A percentile compares a stretch with the other conserved stretches of the same genome.
Evolutionary conservation across 2,888 invertebrate genomes (phyloP).

Genomic region (Apeira syringaria): DNA sequence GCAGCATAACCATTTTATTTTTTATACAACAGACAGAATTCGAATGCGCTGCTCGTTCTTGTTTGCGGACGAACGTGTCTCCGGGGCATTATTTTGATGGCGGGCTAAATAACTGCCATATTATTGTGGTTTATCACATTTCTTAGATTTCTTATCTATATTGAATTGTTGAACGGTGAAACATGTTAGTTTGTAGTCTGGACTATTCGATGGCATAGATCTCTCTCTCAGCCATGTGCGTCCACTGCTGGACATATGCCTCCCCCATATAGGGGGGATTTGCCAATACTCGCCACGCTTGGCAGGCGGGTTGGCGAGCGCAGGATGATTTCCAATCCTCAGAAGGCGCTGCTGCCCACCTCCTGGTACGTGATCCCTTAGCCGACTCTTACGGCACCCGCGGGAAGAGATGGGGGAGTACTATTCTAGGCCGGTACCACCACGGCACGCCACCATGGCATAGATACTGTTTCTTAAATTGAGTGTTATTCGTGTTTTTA

Average conservation of each 20-base stretch:
- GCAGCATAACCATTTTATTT: conserved; percentile 35
- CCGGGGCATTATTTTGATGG: conserved; percentile 40
- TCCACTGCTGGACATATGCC: too few species aligned
- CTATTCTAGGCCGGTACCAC: too few species aligned
- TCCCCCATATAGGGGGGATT: too few species aligned
- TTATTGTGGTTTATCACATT: conserved; percentile 24
- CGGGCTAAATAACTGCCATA: conserved; percentile 29
- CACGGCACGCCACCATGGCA: too few species aligned
- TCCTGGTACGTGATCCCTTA: too few species aligned
- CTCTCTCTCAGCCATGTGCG: too few species aligned
- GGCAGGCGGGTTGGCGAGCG: too few species aligned
- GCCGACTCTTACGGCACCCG: too few species aligned
- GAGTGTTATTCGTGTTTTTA: conserved; percentile 30
- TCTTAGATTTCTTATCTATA: conserved; percentile 1
- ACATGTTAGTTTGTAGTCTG: neutral
- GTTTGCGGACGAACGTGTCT: conserved; percentile 29
- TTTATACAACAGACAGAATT: conserved; percentile 27
- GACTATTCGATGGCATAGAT: conserved; percentile 27
- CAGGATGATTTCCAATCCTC: too few species aligned
- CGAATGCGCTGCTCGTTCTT: conserved; percentile 20
- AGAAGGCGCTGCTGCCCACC: too few species aligned
- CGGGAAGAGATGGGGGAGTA: too few species aligned
- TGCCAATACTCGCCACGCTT: too few species aligned
- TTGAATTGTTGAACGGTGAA: conserved; percentile 27
- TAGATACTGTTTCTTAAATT: conserved; percentile 37